Conservation (phyloP, 1,140 invertebrate genomes). For the Drosophila sp. region DNA sequence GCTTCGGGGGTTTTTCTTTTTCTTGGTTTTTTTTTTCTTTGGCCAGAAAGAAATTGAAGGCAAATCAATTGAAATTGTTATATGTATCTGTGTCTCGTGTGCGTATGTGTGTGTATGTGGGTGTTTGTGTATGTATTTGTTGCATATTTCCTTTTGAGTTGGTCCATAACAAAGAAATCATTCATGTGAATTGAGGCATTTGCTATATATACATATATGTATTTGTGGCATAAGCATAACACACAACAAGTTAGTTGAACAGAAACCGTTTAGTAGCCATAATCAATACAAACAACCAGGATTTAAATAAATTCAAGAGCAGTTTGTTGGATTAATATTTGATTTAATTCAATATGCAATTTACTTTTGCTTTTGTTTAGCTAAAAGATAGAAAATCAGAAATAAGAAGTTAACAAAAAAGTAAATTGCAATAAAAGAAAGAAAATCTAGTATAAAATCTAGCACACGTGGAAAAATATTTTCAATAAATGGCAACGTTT, state of each 20-base stretch:
- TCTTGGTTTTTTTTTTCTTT: conserved; percentile 41
- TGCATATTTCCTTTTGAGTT: conserved; percentile 41
- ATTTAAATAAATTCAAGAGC: neutral
- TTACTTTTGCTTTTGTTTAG: neutral
- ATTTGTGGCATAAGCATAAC: conserved; percentile 3
- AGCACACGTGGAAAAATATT: no score
- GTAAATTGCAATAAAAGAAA: no score
- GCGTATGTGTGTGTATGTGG: conserved; percentile 19
- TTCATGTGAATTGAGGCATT: conserved; percentile 62
- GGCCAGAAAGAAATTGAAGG: conserved; percentile 71
- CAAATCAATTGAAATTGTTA: conserved; percentile 76
- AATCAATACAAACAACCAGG: neutral
- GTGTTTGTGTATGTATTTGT: conserved; percentile 27
- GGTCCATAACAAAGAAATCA: conserved; percentile 58
- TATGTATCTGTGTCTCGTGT: conserved; percentile 26
- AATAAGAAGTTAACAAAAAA: no score
- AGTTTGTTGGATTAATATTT: no score
- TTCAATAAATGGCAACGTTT: no score
- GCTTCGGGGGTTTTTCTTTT: conserved; percentile 26
- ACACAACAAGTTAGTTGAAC: conserved; percentile 13
- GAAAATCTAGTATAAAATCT: no score
- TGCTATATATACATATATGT: conserved; percentile 33
- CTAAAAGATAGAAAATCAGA: no score
- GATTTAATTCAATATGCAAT: neutral
- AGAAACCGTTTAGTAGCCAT: conserved; percentile 4